These are phyloP conservation scores for Agrochola lota DNA, from an alignment of 2,888 invertebrate species.

Conservation along the genomic window DNA sequence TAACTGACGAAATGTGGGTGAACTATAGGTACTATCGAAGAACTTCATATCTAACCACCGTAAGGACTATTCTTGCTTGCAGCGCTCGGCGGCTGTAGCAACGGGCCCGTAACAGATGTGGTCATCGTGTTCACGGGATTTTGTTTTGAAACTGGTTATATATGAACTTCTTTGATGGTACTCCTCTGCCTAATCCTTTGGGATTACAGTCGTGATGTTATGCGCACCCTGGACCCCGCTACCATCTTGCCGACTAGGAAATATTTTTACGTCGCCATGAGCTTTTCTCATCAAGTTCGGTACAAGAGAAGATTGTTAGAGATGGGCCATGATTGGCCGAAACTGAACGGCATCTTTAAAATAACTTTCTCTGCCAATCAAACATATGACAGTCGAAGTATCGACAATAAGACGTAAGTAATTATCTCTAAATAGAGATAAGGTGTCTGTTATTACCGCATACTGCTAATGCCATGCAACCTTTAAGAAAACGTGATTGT, in stretches of 20 bases:
- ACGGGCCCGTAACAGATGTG: too few species aligned
- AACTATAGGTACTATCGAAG: too few species aligned
- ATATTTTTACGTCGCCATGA: background rate
- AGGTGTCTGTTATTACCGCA: conserved; percentile 26
- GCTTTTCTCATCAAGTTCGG: background rate
- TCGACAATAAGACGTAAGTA: conserved; percentile 40
- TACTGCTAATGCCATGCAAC: conserved; percentile 17
- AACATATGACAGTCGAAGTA: conserved; percentile 12
- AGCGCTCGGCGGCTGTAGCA: too few species aligned
- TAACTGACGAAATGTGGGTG: too few species aligned
- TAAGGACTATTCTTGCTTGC: too few species aligned
- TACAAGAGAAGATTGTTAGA: background rate
- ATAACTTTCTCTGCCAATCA: conserved; percentile 46
- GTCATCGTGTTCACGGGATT: too few species aligned
- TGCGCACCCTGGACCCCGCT: too few species aligned
- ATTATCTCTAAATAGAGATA: conserved; percentile 43
- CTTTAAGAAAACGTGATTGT: conserved; percentile 30
- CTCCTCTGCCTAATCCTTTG: too few species aligned
- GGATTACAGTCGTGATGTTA: too few species aligned
- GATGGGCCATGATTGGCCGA: conserved; percentile 4
- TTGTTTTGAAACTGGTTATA: too few species aligned
- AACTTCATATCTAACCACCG: too few species aligned
- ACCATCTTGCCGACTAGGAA: background rate
- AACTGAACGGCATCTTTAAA: conserved; percentile 9
- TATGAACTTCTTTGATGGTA: too few species aligned